phyloP scores from a whole-genome alignment of 2,888 invertebrate genomes.

The Pammene aurita region DNA sequence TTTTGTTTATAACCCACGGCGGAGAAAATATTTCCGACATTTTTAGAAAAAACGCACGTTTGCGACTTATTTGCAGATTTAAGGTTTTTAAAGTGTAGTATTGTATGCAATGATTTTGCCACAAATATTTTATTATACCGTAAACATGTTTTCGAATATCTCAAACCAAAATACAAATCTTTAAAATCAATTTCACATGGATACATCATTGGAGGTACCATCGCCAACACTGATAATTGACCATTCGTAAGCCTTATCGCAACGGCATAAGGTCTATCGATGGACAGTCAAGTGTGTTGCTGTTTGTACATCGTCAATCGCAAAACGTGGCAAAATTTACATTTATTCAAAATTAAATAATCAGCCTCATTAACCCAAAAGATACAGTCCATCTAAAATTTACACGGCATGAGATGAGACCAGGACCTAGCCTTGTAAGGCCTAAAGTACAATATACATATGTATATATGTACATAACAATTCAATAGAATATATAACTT shows the following conservation, averaged over 20 bases:
- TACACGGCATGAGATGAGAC: background rate
- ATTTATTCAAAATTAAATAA: background rate
- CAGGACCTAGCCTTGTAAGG: background rate
- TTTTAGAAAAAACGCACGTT: background rate
- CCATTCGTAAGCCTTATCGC: background rate
- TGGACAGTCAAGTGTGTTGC: no score
- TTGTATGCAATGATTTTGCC: background rate
- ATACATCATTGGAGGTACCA: background rate
- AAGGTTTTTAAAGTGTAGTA: background rate
- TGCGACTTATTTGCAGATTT: background rate
- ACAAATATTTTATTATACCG: no score
- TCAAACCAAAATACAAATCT: no score
- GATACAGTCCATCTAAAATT: background rate
- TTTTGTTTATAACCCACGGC: background rate
- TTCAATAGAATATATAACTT: no score
- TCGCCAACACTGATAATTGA: no score
- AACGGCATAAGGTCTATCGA: no score
- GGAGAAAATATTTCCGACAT: no score
- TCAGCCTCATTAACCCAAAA: slow-evolving; percentile 14
- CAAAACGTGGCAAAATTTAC: no score
- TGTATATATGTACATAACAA: no score
- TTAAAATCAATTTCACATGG: background rate
- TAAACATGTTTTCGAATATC: no score
- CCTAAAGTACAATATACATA: background rate
- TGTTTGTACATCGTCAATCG: slow-evolving; percentile 1